These are phyloP conservation scores for Scleropages formosus DNA, from an alignment of 2,797 vertebrate genomes.

Conservation along the genomic window DNA sequence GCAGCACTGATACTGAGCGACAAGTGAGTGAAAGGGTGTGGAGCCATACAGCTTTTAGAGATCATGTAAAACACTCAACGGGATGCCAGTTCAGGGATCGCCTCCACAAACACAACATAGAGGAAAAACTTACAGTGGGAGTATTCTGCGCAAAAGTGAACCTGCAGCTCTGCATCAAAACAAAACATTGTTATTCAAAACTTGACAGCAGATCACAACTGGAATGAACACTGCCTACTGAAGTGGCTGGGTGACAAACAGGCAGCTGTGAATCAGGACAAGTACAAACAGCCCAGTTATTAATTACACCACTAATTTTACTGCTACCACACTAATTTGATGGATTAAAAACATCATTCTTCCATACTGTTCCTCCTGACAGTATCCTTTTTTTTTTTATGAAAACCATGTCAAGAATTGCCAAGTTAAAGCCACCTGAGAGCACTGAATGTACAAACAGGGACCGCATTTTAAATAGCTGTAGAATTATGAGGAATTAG, in stretches of 20 bases:
- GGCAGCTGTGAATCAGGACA: conserved; percentile 42
- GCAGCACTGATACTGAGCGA: background rate
- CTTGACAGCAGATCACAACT: conserved; percentile 27
- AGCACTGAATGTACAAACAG: background rate
- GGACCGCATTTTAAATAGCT: background rate
- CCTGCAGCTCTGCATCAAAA: conserved; percentile 56
- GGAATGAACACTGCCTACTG: conserved; percentile 37
- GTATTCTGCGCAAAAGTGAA: conserved; percentile 55
- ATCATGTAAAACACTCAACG: background rate
- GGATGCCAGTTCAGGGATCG: background rate
- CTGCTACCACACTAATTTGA: background rate
- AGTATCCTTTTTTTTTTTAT: background rate
- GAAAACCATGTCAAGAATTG: conserved; percentile 18
- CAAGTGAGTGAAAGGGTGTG: background rate
- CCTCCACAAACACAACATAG: conserved; percentile 28
- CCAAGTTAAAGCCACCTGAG: background rate
- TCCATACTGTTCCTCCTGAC: conserved; percentile 11
- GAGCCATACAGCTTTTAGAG: background rate
- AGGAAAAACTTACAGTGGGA: conserved; percentile 49
- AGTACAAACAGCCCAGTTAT: conserved; percentile 25
- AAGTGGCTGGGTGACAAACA: conserved; percentile 40
- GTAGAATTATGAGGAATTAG: no score
- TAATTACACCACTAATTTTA: conserved; percentile 14
- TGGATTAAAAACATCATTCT: conserved; percentile 8
- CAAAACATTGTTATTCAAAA: conserved; percentile 45